Evolutionary conservation across 2,797 vertebrate genomes (phyloP), one percentile per base, ranked within the genome.

Genomic region (Siniperca scherzeri): DNA sequence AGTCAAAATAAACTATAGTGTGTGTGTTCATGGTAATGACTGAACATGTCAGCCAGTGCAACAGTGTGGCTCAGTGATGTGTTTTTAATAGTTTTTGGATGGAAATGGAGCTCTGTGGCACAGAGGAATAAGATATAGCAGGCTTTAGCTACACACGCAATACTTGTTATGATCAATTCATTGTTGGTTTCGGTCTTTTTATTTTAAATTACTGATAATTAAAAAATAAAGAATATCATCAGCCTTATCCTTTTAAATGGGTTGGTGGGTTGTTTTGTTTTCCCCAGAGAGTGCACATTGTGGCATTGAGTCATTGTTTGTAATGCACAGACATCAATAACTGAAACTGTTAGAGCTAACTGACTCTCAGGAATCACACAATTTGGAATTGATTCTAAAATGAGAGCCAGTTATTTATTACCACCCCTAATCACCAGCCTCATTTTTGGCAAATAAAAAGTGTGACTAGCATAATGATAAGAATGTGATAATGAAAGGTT

Each of bases 371-470:
- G 16, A 70, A 64, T 78, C 10, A 46, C 3, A 19, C 36, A 67
- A 38, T 60, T 80, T 66, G 3, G 33, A 57, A 68, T 30, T 61
- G 22, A 81, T 55, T 83, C 27, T 65, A 42, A 55, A 65, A 73
- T 36, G 33, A 40, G 53, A 76, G 38, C 11, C 19, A 62, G 11
- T 21, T 70, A 30, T 30, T 66, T 11, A 75, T 70, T 46, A 25
- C 8, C 53, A 14, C n/a, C 30, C 27, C 10, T 62, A 68, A 72
- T 70, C 66, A 62, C 65, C 75, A 55, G 17, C n/a, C 60, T 60
- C 22, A 21, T 77, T 70, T 3, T 68, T 73, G 40, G 57, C 48
- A 68, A 71, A 77, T 19, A 11, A 11, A 44, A n/a, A 22, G 5
- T 19, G 77, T 52, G 52, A 30, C 36, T 81, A 3, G n/a, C n/a